A percentile compares a stretch with the other conserved stretches of the same genome.
Evolutionary conservation across 2,888 invertebrate species (phyloP).

Genomic region (Shargacucullia verbasci): DNA sequence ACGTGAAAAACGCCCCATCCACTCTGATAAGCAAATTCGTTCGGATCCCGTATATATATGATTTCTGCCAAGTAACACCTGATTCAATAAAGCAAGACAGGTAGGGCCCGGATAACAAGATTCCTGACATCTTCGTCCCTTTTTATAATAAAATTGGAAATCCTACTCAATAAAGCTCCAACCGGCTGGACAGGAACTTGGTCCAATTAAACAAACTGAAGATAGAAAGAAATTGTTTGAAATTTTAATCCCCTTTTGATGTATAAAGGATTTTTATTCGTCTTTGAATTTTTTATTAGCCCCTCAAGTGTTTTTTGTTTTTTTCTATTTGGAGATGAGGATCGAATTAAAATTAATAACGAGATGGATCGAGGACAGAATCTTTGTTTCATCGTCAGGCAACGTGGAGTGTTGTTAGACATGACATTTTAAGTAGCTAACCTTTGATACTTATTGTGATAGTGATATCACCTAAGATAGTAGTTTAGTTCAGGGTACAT

Average conservation of each 20-base stretch:
- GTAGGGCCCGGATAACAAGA: constrained; percentile 64
- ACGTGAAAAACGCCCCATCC: constrained; percentile 22
- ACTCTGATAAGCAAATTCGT: constrained; percentile 51
- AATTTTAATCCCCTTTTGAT: constrained; percentile 53
- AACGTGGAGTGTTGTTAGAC: constrained; percentile 9
- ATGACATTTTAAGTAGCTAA: neutral
- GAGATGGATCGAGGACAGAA: constrained; percentile 29
- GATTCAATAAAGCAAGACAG: constrained; percentile 67
- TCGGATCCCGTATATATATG: constrained; percentile 46
- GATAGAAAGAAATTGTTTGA: constrained; percentile 48
- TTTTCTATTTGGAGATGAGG: constrained; percentile 40
- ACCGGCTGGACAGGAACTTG: constrained; percentile 63
- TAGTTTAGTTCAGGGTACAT: no score
- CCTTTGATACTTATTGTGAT: neutral
- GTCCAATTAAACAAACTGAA: constrained; percentile 56
- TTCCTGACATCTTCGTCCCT: constrained; percentile 62
- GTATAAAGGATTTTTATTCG: constrained; percentile 54
- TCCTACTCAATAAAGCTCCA: constrained; percentile 53
- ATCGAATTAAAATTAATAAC: constrained; percentile 54
- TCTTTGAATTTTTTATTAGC: constrained; percentile 55
- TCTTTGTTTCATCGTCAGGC: constrained; percentile 34
- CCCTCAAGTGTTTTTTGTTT: constrained; percentile 50
- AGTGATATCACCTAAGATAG: neutral
- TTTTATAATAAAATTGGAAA: constrained; percentile 72
- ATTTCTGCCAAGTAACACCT: constrained; percentile 62